Conservation (phyloP, 2,888 invertebrate genomes). For the Volucella bombylans region DNA sequence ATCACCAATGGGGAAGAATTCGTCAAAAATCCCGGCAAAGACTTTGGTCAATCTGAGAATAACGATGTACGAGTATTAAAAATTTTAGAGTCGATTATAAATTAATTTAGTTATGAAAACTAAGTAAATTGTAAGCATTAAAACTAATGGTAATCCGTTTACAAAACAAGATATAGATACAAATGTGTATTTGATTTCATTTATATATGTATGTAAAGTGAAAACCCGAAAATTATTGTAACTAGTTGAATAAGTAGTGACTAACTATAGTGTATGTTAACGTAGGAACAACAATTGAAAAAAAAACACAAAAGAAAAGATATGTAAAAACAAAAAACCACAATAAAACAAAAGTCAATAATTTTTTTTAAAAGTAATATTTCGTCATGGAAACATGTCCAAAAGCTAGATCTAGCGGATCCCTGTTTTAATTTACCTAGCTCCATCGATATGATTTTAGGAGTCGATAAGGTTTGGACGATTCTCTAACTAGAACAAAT, state of each 20-base stretch:
- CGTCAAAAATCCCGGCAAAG: conserved; percentile 77
- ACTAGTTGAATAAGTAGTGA: conserved; percentile 70
- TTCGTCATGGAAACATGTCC: too few species aligned
- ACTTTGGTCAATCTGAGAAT: conserved; percentile 80
- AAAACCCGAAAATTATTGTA: conserved; percentile 39
- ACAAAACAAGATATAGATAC: conserved; percentile 57
- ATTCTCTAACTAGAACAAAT: too few species aligned
- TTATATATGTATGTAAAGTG: conserved; percentile 18
- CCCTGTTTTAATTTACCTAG: too few species aligned
- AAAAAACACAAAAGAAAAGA: conserved; percentile 41
- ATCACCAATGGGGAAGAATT: conserved; percentile 73
- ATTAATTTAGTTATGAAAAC: conserved; percentile 83
- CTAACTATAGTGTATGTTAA: conserved; percentile 71
- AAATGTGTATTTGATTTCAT: conserved; percentile 2
- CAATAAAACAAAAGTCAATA: conserved; percentile 79
- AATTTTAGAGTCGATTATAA: conserved; percentile 82
- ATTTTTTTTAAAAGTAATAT: conserved; percentile 82
- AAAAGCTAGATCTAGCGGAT: too few species aligned
- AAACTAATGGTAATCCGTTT: conserved; percentile 42
- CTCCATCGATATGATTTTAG: too few species aligned
- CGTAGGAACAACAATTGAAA: conserved; percentile 58
- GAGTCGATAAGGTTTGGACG: too few species aligned
- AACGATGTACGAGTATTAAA: conserved; percentile 82
- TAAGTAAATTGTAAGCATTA: conserved; percentile 78
- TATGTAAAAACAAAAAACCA: conserved; percentile 75